phyloP scores from a whole-genome alignment of 2,888 invertebrate genomes.

The Pecten maximus region DNA sequence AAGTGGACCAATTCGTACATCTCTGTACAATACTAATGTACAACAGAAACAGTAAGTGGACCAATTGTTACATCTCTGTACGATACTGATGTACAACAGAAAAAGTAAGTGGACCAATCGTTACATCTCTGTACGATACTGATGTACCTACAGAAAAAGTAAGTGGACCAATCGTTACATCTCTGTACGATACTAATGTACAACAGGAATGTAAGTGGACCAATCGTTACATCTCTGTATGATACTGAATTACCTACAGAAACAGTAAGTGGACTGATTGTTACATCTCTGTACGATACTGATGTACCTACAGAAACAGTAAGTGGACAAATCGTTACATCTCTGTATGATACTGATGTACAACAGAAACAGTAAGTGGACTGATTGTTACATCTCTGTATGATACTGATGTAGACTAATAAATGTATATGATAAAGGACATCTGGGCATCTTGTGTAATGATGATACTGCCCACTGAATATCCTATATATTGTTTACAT shows the following conservation, averaged over 20 bases:
- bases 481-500: not conserved
- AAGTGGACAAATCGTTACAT: slow-evolving; percentile 78
- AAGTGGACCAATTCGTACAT: not conserved
- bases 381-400: not conserved
- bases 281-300: slow-evolving; percentile 82
- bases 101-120: not conserved
- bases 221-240: not conserved
- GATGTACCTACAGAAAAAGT: slow-evolving; percentile 44
- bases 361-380: not conserved
- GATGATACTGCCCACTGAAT: not conserved
- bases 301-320: slow-evolving; percentile 82
- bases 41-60: slow-evolving; percentile 81
- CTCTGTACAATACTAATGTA: not conserved
- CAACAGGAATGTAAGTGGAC: not conserved
- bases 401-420: slow-evolving; percentile 35
- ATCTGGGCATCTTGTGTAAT: not conserved
- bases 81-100: not conserved
- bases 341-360: not conserved
- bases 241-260: slow-evolving; percentile 37
- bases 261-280: slow-evolving; percentile 75
- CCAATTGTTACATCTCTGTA: too few species aligned
- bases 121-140: not conserved
- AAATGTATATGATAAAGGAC: not conserved
- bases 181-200: not conserved
- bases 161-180: slow-evolving; percentile 70